Evolutionary conservation across 2,888 invertebrate species (phyloP).

Genomic region (Heteromyza rotundicornis): DNA sequence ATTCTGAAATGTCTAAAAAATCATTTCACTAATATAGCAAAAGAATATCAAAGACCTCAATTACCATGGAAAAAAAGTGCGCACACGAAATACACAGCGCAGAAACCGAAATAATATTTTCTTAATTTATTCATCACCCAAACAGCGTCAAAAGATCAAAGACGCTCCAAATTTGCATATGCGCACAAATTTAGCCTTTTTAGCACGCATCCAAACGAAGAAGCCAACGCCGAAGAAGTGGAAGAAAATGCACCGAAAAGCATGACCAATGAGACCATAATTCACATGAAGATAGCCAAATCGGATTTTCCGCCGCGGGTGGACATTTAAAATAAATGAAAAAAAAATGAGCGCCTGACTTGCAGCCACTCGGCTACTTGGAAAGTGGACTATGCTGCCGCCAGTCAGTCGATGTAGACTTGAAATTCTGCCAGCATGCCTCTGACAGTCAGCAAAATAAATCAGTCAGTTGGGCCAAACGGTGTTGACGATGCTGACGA

Average conservation of each 20-base stretch:
- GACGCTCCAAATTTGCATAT: slow-evolving; percentile 26
- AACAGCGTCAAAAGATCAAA: slow-evolving; percentile 41
- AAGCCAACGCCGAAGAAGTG: too few species aligned
- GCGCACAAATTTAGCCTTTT: slow-evolving; percentile 5
- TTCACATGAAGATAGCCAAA: slow-evolving; percentile 27
- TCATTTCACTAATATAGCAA: too few species aligned
- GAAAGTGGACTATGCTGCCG: not conserved
- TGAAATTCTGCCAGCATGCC: not conserved
- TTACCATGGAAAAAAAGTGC: slow-evolving; percentile 6
- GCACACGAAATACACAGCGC: too few species aligned
- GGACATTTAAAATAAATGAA: not conserved
- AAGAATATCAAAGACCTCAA: slow-evolving; percentile 41
- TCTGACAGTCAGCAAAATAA: slow-evolving; percentile 1
- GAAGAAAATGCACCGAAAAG: slow-evolving; percentile 16
- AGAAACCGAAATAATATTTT: too few species aligned
- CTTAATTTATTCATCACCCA: slow-evolving; percentile 41
- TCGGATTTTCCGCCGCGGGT: slow-evolving; percentile 23
- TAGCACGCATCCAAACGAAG: not conserved
- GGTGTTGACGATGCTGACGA: not conserved
- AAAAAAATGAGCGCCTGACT: not conserved
- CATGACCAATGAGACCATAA: slow-evolving; percentile 27
- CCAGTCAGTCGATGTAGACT: not conserved
- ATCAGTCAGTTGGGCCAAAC: not conserved
- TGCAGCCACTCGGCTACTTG: not conserved
- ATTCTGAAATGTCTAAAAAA: too few species aligned